phyloP scores from a whole-genome alignment of 2,113 vertebrate genomes.

The Mus pahari region DNA sequence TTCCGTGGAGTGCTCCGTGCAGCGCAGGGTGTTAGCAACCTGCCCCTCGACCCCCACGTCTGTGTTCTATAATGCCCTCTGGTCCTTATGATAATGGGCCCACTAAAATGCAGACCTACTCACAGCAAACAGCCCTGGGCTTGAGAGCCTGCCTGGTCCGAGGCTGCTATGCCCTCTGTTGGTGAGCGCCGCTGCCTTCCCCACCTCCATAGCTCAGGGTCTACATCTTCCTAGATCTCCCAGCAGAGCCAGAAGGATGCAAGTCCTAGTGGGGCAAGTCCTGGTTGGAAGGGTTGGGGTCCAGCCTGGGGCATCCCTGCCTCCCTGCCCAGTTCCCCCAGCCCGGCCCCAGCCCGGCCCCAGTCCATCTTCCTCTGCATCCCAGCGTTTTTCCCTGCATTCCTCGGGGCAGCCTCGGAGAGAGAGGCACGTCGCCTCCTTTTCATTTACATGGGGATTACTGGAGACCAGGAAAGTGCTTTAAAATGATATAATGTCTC shows the following conservation, averaged over 20 bases:
- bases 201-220: background rate
- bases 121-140: no score
- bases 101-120: background rate
- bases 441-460: conserved; percentile 88
- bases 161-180: background rate
- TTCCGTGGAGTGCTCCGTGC: rapidly evolving
- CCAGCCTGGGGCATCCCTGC: background rate
- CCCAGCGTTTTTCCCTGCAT: conserved; percentile 52
- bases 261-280: background rate
- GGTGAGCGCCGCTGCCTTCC: background rate
- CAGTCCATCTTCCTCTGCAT: conserved; percentile 1
- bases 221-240: conserved; percentile 30
- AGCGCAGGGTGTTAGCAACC: background rate
- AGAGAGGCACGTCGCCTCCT: conserved; percentile 78
- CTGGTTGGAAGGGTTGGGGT: background rate
- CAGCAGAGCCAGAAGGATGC: background rate
- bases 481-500: conserved; percentile 88
- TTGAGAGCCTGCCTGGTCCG: background rate
- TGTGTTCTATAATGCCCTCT: background rate
- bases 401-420: conserved; percentile 67
- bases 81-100: background rate
- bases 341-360: background rate
- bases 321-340: background rate
- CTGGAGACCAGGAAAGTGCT: conserved; percentile 86
- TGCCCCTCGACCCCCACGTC: background rate